phyloP scores from a whole-genome alignment of 2,888 invertebrate genomes.

The Nomada ruficornis region DNA sequence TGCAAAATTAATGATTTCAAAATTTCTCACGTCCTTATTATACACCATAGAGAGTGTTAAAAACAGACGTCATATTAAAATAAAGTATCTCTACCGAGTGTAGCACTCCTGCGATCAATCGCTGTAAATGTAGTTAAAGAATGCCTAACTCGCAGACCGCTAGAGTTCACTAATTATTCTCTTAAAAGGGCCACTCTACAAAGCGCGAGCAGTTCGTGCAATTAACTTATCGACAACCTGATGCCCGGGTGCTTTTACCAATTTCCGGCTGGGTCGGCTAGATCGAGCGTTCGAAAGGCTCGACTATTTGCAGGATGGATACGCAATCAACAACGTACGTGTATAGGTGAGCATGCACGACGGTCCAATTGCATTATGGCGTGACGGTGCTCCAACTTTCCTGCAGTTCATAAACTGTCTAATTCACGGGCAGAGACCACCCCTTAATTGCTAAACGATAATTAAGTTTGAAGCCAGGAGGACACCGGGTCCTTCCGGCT shows the following conservation, averaged over 20 bases:
- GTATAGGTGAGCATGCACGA: slow-evolving; percentile 28
- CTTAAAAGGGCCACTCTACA: background rate
- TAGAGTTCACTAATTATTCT: background rate
- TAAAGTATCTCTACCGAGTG: too few relatives aligned
- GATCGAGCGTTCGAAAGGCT: slow-evolving; percentile 44
- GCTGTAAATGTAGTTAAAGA: background rate
- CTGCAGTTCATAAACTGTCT: slow-evolving; percentile 69
- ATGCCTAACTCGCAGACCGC: background rate
- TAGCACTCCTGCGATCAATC: too few relatives aligned
- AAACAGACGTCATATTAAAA: too few relatives aligned
- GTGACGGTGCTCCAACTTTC: slow-evolving; percentile 65
- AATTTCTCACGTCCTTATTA: too few relatives aligned
- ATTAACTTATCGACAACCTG: slow-evolving; percentile 28
- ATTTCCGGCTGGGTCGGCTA: slow-evolving; percentile 33
- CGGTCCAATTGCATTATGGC: slow-evolving; percentile 68
- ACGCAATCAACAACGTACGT: slow-evolving; percentile 58
- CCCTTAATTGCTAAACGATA: slow-evolving; percentile 73
- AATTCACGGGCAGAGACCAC: slow-evolving; percentile 68
- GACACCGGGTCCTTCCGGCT: slow-evolving; percentile 38
- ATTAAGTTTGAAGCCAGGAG: slow-evolving; percentile 69
- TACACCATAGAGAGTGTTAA: too few relatives aligned
- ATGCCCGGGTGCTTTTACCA: slow-evolving; percentile 27
- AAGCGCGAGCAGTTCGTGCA: background rate
- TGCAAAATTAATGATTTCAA: too few relatives aligned
- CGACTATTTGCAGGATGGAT: slow-evolving; percentile 52